phyloP scores from a whole-genome alignment of 2,888 invertebrate species.

The Helleia helle region DNA sequence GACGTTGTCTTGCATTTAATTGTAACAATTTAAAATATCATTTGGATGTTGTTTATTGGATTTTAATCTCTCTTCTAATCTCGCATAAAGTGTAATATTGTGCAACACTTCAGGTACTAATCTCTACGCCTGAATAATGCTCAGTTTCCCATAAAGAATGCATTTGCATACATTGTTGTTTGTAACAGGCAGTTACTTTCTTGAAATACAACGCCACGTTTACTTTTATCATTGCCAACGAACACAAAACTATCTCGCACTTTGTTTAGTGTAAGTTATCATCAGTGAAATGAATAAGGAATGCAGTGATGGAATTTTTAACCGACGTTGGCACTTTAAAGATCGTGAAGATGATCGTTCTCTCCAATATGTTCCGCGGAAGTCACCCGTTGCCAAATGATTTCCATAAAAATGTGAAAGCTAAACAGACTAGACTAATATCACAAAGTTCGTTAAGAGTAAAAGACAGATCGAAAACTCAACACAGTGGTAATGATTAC shows the following conservation, averaged over 20 bases:
- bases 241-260: slow-evolving; percentile 47
- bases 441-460: slow-evolving; percentile 49
- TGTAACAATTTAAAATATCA: background rate
- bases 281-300: slow-evolving; percentile 57
- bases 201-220: background rate
- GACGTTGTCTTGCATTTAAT: background rate
- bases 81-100: slow-evolving; percentile 28
- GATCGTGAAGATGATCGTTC: slow-evolving; percentile 69
- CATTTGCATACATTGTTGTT: slow-evolving; percentile 44
- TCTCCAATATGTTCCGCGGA: slow-evolving; percentile 63
- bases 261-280: slow-evolving; percentile 34
- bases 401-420: slow-evolving; percentile 25
- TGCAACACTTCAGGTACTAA: slow-evolving; percentile 42
- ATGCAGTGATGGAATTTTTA: slow-evolving; percentile 71
- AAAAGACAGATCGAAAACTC: slow-evolving; percentile 53
- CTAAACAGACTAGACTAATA: slow-evolving; percentile 33
- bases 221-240: slow-evolving; percentile 20
- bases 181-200: slow-evolving; percentile 27
- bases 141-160: slow-evolving; percentile 48
- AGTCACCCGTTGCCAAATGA: slow-evolving; percentile 45
- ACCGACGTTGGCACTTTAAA: slow-evolving; percentile 56
- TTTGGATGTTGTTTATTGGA: background rate
- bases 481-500: slow-evolving; percentile 37
- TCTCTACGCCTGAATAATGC: slow-evolving; percentile 52
- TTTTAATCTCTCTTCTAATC: background rate